phyloP scores from a whole-genome alignment of 2,113 vertebrate species.

The Sinocyclocheilus grahami region DNA sequence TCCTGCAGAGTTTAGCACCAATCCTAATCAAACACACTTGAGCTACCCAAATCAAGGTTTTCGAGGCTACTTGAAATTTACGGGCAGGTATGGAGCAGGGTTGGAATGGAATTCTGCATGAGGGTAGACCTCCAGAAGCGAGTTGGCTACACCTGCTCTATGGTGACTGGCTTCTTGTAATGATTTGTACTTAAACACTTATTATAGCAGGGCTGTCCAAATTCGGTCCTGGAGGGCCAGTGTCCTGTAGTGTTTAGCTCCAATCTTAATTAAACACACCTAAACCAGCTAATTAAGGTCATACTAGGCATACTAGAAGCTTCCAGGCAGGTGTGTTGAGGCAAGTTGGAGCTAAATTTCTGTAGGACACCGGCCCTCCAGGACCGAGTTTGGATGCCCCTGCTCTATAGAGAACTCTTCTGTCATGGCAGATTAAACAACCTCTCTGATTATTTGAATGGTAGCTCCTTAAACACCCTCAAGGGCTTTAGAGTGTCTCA shows the following conservation, averaged over 20 bases:
- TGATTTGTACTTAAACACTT: not conserved
- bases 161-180: constrained; percentile 11
- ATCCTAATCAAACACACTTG: not conserved
- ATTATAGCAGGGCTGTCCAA: not conserved
- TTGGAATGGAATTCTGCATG: not conserved
- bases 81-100: not conserved
- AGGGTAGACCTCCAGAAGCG: not conserved
- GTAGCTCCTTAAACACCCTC: not conserved
- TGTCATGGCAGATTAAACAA: not conserved
- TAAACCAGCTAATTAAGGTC: too few species aligned
- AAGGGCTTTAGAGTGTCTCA: constrained; percentile 20
- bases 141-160: not conserved
- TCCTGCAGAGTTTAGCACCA: not conserved
- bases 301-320: too few species aligned
- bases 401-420: not conserved
- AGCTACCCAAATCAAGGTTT: not conserved
- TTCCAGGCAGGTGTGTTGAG: too few species aligned
- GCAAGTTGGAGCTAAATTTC: too few species aligned
- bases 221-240: too few species aligned
- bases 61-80: not conserved
- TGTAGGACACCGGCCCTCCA: too few species aligned
- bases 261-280: too few species aligned
- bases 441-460: constrained; percentile 8
- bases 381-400: too few species aligned
- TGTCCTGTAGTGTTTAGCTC: too few species aligned